Conservation (phyloP, 2,888 invertebrate genomes). For the Nephrocerus scutellatus region DNA sequence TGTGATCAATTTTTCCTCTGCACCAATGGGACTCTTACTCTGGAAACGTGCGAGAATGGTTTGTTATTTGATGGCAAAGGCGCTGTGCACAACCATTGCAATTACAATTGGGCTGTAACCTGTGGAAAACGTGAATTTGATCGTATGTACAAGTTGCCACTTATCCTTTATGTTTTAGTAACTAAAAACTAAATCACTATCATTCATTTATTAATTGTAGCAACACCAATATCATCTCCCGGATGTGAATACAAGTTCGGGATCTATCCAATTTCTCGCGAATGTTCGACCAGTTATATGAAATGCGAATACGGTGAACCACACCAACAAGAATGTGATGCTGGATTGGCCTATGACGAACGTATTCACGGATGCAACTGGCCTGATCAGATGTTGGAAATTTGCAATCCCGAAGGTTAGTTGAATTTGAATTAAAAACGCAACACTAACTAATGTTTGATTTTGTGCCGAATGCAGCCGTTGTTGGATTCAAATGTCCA, state of each 20-base stretch:
- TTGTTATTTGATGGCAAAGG: constrained; percentile 86
- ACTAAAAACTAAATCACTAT: neutral
- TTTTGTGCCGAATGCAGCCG: constrained; percentile 52
- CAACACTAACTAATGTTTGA: constrained; percentile 21
- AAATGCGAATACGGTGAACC: constrained; percentile 81
- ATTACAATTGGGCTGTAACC: constrained; percentile 88
- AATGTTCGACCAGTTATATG: constrained; percentile 78
- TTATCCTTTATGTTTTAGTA: constrained; percentile 16
- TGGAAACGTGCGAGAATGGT: constrained; percentile 88
- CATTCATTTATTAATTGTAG: constrained; percentile 48
- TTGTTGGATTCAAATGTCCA: constrained; percentile 89
- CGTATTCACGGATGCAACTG: constrained; percentile 86
- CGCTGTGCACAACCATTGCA: constrained; percentile 84
- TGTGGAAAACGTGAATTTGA: constrained; percentile 76
- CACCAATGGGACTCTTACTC: constrained; percentile 80
- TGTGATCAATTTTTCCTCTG: constrained; percentile 88
- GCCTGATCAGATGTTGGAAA: constrained; percentile 82
- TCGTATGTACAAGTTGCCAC: constrained; percentile 51
- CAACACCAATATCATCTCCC: constrained; percentile 69
- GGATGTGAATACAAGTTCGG: constrained; percentile 87
- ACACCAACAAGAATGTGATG: constrained; percentile 71
- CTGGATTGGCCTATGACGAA: constrained; percentile 82
- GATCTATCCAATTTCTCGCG: constrained; percentile 70
- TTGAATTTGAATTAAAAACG: neutral
- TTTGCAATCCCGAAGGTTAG: constrained; percentile 82